A percentile compares a stretch with the other conserved stretches of the same genome.
Evolutionary conservation across 2,888 invertebrate species (phyloP).

Genomic region (Arrhopalites spinosus): DNA sequence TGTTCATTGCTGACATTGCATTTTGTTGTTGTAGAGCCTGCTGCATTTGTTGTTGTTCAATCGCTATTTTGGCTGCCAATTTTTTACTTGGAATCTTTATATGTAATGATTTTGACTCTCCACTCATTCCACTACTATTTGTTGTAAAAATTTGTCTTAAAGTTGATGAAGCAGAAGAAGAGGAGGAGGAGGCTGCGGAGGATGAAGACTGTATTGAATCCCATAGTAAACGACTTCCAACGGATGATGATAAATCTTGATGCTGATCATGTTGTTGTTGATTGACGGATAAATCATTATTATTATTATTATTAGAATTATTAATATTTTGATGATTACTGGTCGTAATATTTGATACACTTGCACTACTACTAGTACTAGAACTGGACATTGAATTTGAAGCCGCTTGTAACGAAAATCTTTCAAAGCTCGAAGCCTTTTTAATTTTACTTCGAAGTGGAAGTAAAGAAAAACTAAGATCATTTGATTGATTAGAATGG

Average conservation of each 20-base stretch:
- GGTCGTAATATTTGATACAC: too few species aligned
- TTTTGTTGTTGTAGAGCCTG: conserved; percentile 23
- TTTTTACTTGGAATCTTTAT: conserved; percentile 55
- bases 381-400: conserved; percentile 28
- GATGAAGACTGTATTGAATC: too few species aligned
- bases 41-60: conserved; percentile 47
- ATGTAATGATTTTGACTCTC: conserved; percentile 34
- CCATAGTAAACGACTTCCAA: too few species aligned
- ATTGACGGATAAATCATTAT: neutral
- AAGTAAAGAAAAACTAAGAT: conserved; percentile 32
- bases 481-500: conserved; percentile 3
- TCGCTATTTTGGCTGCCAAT: conserved; percentile 53
- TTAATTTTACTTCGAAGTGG: conserved; percentile 54
- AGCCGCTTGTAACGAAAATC: conserved; percentile 46
- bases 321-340: neutral
- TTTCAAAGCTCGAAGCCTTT: conserved; percentile 55
- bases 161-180: conserved; percentile 4
- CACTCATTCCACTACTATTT: neutral
- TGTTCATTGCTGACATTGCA: neutral
- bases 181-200: neutral
- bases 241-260: neutral
- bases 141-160: conserved; percentile 21
- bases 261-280: neutral
- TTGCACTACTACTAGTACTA: conserved; percentile 4
- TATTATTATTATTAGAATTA: neutral